Evolutionary conservation across 2,113 vertebrate species (phyloP), one percentile per base, ranked within the genome.

Genomic region (Perognathus longimembris): DNA sequence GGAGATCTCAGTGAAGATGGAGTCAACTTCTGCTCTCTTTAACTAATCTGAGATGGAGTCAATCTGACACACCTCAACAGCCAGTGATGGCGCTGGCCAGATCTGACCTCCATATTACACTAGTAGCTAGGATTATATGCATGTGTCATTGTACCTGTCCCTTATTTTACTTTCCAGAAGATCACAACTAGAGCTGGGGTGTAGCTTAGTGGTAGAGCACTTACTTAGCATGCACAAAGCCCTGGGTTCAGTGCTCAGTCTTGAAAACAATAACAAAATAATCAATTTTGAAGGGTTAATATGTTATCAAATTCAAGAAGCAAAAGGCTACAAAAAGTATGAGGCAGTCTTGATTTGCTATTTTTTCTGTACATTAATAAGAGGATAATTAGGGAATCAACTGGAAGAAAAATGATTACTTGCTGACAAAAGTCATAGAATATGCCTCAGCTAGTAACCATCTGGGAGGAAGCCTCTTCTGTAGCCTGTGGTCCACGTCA

Each of bases 351-450:
- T 89, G 32, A 34, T 89, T 88, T 71, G 20, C 28, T 63, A 83
- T 63, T 42, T 89, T 79, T 93, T 93, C 40, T 85, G 38, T 7
- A 22, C 75, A 5, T 63, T 50, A 63, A 15, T 42, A 17, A 92
- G 79, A 78, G 12, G 24, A 82, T 36, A 91, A 85, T 86, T 90
- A 92, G 42, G 79, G 45, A 76, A 84, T 88, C 24, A 64, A n/a
- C 54, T 94, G 54, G 81, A 59, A 91, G 76, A 66, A 22, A 88
- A 75, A 50, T 54, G 15, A 59, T 67, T 85, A 40, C 30, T 75
- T 69, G 36, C 76, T 87, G 70, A 75, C 42, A 30, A 61, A 75
- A 70, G 15, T 66, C 30, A 40, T 63, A 70, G 59, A 59, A 15
- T 57, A 71, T 91, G 45, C n/a, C 34, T 95, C 17, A 18, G 36